A percentile compares a stretch with the other conserved stretches of the same genome.
These are phyloP conservation scores for Iselma pallidipennis DNA, from an alignment of 2,888 invertebrate genomes.

Conservation along the genomic window DNA sequence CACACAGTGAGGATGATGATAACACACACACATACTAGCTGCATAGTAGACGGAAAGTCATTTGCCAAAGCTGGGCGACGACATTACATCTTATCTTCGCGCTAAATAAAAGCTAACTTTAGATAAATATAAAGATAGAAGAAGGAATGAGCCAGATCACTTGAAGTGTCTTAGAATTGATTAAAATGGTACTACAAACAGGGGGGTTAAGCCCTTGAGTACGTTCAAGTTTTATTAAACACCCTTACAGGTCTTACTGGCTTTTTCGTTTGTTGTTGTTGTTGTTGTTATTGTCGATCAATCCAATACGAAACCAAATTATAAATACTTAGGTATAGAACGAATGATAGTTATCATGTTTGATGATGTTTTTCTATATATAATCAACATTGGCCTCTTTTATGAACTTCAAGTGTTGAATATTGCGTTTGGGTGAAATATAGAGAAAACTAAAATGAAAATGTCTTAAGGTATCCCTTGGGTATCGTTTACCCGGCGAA, in stretches of 20 bases:
- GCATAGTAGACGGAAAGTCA: conserved; percentile 43
- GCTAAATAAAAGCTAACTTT: conserved; percentile 54
- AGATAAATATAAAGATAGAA: conserved; percentile 54
- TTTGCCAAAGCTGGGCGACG: conserved; percentile 45
- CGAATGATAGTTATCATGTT: neutral
- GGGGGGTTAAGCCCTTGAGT: conserved; percentile 49
- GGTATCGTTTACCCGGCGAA: conserved; percentile 51
- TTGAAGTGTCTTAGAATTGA: conserved; percentile 55
- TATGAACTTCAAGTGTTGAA: conserved; percentile 36
- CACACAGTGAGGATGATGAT: conserved; percentile 42
- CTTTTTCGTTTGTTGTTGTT: neutral
- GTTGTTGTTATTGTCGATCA: neutral
- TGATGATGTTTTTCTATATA: conserved; percentile 5
- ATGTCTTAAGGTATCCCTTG: conserved; percentile 53
- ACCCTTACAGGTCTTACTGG: neutral
- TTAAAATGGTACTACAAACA: conserved; percentile 53
- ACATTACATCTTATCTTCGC: conserved; percentile 49
- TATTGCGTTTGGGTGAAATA: conserved; percentile 42
- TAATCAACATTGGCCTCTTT: conserved; percentile 22
- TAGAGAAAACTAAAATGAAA: conserved; percentile 55
- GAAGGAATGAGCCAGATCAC: conserved; percentile 50
- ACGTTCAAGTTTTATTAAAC: conserved; percentile 46
- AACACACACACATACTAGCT: conserved; percentile 41
- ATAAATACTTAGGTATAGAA: no score
- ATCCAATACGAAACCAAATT: neutral